Evolutionary conservation across 2,113 vertebrate species (phyloP).

Genomic region (Polypterus senegalus): DNA sequence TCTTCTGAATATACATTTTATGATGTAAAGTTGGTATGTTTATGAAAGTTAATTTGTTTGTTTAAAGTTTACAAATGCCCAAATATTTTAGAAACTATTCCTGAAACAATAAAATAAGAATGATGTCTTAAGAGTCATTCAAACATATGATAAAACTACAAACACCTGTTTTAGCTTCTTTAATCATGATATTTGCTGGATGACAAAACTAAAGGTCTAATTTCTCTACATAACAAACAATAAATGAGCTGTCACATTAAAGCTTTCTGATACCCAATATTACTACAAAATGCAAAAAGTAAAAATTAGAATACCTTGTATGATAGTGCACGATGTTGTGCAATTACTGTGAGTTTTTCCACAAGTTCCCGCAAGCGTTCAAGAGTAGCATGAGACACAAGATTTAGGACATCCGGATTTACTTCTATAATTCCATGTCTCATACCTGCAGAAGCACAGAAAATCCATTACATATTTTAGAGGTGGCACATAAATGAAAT

Average conservation of each 20-base stretch:
- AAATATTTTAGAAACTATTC: too few relatives aligned
- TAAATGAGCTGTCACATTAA: too few relatives aligned
- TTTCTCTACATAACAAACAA: background rate
- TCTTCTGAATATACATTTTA: too few relatives aligned
- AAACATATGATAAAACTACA: background rate
- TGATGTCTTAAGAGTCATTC: background rate
- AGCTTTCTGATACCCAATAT: background rate
- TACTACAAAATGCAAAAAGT: background rate
- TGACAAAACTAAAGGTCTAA: background rate
- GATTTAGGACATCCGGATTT: conserved; percentile 70
- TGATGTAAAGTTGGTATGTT: too few relatives aligned
- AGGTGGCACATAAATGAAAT: conserved; percentile 85
- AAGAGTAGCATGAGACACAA: conserved; percentile 79
- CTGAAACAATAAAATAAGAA: too few relatives aligned
- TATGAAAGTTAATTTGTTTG: too few relatives aligned
- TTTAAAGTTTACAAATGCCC: too few relatives aligned
- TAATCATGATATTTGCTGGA: background rate
- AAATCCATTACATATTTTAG: conserved; percentile 88
- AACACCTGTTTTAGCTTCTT: background rate
- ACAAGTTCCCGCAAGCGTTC: conserved; percentile 69
- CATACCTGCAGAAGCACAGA: conserved; percentile 76
- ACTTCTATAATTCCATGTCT: conserved; percentile 66
- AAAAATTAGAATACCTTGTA: conserved; percentile 56
- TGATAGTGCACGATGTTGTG: conserved; percentile 60
- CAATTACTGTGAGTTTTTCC: conserved; percentile 67